Evolutionary conservation across 2,797 vertebrate genomes (phyloP).

Genomic region (Myiotriccus ornatus): DNA sequence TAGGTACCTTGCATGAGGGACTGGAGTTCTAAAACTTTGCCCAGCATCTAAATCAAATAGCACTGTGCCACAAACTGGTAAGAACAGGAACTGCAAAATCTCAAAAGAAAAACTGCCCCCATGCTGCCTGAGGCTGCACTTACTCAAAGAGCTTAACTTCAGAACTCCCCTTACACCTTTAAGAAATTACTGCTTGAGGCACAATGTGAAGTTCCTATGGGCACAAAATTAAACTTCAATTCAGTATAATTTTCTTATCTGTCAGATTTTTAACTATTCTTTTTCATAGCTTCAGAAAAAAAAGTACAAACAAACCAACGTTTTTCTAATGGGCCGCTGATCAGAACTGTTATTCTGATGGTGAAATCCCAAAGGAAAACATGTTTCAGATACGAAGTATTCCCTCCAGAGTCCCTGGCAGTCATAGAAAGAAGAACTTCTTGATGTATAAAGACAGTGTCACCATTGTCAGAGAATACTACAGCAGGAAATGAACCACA

Average conservation of each 20-base stretch:
- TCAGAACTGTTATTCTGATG: conserved; percentile 77
- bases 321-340: conserved; percentile 74
- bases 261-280: conserved; percentile 53
- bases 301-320: background rate
- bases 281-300: conserved; percentile 9
- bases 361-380: conserved; percentile 77
- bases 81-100: background rate
- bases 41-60: background rate
- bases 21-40: background rate
- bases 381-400: conserved; percentile 76
- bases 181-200: background rate
- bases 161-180: background rate
- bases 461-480: conserved; percentile 79
- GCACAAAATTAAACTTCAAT: background rate
- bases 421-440: conserved; percentile 73
- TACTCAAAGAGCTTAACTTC: background rate
- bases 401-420: conserved; percentile 76
- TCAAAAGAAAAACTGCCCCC: background rate
- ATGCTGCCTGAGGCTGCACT: background rate
- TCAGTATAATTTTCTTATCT: conserved; percentile 16
- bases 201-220: background rate
- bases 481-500: conserved; percentile 79
- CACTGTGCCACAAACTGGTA: background rate
- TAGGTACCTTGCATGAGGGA: background rate
- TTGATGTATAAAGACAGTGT: conserved; percentile 81